These are phyloP conservation scores for Spodoptera exigua DNA, from an alignment of 2,888 invertebrate genomes.

Conservation along the genomic window DNA sequence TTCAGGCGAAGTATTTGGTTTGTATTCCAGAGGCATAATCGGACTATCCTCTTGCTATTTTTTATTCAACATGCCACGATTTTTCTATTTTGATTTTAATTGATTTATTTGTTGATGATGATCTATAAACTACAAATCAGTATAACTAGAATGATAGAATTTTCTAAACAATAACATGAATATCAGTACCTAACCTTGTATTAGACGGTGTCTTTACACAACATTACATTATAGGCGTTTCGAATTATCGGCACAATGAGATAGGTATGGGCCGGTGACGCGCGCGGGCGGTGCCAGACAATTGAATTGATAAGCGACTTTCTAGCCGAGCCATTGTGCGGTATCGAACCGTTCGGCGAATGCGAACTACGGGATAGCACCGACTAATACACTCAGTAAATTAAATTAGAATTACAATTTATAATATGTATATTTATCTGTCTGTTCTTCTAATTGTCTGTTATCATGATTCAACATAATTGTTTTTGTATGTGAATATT, in stretches of 20 bases:
- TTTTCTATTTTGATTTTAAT: no score
- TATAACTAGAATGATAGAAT: no score
- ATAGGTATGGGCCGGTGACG: constrained; percentile 71
- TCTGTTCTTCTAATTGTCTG: no score
- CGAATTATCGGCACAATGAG: constrained; percentile 73
- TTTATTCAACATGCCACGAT: no score
- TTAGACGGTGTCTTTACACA: constrained; percentile 29
- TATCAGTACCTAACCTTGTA: constrained; percentile 20
- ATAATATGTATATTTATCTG: no score
- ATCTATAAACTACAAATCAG: no score
- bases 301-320: constrained; percentile 87
- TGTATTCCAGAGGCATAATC: no score
- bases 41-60: no score
- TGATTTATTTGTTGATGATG: no score
- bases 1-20: no score
- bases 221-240: constrained; percentile 64
- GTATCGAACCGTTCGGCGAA: constrained; percentile 41
- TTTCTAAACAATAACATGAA: background rate
- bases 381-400: constrained; percentile 27
- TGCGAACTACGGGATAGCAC: constrained; percentile 37
- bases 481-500: no score
- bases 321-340: constrained; percentile 67
- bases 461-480: no score
- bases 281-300: constrained; percentile 80
- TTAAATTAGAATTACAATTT: constrained; percentile 26